Percentiles rank a stretch among this genome's conserved stretches.
These are phyloP conservation scores for Oxyruncus cristatus DNA, from an alignment of 2,113 vertebrate genomes.

Conservation along the genomic window DNA sequence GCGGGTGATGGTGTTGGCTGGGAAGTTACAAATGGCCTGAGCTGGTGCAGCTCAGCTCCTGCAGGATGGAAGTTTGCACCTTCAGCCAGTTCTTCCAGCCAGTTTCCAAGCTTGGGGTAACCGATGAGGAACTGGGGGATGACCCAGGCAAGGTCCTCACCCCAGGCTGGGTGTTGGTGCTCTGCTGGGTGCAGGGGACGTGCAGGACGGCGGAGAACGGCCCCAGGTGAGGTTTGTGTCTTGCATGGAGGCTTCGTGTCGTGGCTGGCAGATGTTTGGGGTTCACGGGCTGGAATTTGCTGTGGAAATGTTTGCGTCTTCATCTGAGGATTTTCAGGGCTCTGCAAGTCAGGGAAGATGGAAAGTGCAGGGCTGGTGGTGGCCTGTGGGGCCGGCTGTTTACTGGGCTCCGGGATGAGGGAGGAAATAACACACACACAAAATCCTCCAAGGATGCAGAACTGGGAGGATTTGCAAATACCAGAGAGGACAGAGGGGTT, in stretches of 20 bases:
- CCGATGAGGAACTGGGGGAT: accelerated
- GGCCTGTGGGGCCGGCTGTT: neutral
- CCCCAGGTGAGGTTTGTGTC: neutral
- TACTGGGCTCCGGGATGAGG: neutral
- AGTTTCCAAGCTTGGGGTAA: neutral
- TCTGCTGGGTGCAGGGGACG: neutral
- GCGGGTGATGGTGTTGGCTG: accelerated
- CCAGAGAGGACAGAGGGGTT: constrained; percentile 58
- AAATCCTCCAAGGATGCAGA: constrained; percentile 14
- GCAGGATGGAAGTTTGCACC: neutral
- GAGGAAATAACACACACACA: constrained; percentile 39
- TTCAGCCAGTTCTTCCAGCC: neutral
- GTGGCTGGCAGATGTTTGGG: accelerated
- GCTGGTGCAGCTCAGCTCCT: neutral
- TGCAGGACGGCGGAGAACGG: accelerated
- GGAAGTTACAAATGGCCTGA: neutral
- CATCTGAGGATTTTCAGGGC: neutral
- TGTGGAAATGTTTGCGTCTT: neutral
- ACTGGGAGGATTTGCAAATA: constrained; percentile 43
- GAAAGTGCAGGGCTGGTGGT: neutral
- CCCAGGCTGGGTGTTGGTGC: accelerated
- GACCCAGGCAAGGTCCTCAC: neutral
- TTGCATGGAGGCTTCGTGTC: neutral
- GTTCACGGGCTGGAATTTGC: accelerated
- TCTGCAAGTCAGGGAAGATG: neutral